These are phyloP conservation scores for Chelidonichthys spinosus DNA, from an alignment of 2,797 vertebrate species.

Conservation along the genomic window DNA sequence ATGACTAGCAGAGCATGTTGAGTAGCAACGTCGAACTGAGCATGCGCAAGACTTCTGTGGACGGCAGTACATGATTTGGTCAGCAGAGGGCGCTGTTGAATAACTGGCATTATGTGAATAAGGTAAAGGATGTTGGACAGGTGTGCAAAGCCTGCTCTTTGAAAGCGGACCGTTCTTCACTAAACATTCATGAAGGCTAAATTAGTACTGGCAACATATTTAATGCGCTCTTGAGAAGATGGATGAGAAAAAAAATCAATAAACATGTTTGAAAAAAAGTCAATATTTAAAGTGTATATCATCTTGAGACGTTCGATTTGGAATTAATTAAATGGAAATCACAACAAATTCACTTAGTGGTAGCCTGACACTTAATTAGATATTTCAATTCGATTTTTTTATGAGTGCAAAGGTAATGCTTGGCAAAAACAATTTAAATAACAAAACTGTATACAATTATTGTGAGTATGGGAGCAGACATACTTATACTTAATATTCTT, in stretches of 20 bases:
- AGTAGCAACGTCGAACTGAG: constrained; percentile 7
- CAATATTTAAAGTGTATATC: not conserved
- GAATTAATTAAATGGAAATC: not conserved
- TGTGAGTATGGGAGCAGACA: not conserved
- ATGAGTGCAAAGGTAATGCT: not conserved
- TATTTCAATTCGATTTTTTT: not conserved
- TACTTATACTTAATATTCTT: not conserved
- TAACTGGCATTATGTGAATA: not conserved
- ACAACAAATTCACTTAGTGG: not conserved
- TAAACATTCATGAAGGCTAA: not conserved
- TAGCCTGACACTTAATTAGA: not conserved
- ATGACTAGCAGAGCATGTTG: constrained; percentile 5
- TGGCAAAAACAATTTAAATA: not conserved
- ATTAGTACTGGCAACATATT: not conserved
- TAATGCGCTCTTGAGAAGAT: not conserved
- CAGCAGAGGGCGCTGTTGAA: constrained; percentile 46
- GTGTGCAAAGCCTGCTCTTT: not conserved
- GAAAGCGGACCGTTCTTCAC: not conserved
- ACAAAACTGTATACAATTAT: not conserved
- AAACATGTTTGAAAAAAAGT: not conserved
- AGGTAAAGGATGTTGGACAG: not conserved
- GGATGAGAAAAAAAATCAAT: not conserved
- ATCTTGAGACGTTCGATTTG: not conserved
- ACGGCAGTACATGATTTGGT: not conserved
- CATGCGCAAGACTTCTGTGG: constrained; percentile 25